Conservation (phyloP, 2,797 vertebrate genomes). For the Sarcoramphus papa region DNA sequence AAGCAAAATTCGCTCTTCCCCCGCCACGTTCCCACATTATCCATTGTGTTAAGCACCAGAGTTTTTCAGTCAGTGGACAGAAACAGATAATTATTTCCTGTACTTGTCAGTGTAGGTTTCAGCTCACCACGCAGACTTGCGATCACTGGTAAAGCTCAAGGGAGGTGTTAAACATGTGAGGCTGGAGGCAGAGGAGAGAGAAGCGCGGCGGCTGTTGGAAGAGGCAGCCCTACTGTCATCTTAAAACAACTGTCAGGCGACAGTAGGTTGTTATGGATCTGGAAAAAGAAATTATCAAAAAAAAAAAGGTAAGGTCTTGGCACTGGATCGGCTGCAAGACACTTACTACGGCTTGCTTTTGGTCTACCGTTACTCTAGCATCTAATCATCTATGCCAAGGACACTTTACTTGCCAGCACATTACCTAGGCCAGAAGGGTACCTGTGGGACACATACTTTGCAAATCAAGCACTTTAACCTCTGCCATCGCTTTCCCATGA, state of each 20-base stretch:
- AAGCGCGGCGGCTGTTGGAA: rapidly evolving
- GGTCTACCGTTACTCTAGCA: neutral
- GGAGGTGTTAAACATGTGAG: neutral
- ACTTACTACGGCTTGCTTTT: neutral
- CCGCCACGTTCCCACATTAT: neutral
- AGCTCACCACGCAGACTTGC: neutral
- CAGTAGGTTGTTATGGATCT: neutral
- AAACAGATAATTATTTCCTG: constrained; percentile 35
- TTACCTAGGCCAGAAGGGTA: neutral
- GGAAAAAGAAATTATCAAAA: neutral
- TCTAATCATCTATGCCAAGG: neutral
- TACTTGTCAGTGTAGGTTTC: neutral
- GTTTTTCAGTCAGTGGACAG: constrained; percentile 2
- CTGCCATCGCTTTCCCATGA: neutral
- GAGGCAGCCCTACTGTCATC: neutral
- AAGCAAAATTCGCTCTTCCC: constrained; percentile 28
- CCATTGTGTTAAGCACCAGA: constrained; percentile 20
- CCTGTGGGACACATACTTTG: neutral
- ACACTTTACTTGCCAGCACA: neutral
- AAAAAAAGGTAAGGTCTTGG: neutral
- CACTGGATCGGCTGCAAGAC: neutral
- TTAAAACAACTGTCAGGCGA: neutral
- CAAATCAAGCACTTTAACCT: neutral
- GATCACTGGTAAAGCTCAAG: neutral
- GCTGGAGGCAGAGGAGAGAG: neutral